Percentiles rank a stretch among this genome's conserved stretches.
Conservation (phyloP, 2,113 vertebrate genomes). For the Calonectris borealis region DNA sequence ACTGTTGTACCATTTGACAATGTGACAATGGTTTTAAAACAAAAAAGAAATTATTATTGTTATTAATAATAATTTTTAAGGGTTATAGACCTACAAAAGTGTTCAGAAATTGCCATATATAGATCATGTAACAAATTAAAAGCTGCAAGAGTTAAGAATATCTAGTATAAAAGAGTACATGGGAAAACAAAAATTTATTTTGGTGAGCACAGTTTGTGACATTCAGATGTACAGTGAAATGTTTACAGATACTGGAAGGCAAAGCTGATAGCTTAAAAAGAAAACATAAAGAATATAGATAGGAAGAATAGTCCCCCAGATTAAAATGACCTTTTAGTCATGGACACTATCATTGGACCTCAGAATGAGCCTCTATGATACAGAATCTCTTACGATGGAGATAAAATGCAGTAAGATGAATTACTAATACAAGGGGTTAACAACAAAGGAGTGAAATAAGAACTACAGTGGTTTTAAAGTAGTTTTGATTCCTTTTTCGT, state of each 20-base stretch:
- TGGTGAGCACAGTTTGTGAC: background rate
- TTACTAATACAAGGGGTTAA: background rate
- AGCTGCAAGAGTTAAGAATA: background rate
- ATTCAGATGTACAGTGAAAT: background rate
- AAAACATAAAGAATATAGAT: background rate
- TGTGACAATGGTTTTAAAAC: background rate
- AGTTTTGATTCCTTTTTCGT: background rate
- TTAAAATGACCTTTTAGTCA: background rate
- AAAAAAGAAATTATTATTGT: background rate
- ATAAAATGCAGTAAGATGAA: background rate
- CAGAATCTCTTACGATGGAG: background rate
- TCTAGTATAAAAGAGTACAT: background rate
- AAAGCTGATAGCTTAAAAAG: background rate
- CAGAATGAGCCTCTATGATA: background rate
- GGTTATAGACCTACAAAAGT: background rate
- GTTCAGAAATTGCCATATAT: background rate
- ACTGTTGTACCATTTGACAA: background rate
- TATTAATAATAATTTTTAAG: background rate
- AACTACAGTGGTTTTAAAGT: background rate
- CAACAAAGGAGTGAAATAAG: background rate
- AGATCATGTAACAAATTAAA: background rate
- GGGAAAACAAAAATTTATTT: background rate
- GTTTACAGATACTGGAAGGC: background rate
- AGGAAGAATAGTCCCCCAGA: background rate
- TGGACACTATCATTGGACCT: background rate